Evolutionary conservation across 2,888 invertebrate species (phyloP), one percentile per base, ranked within the genome.

Genomic region (Euphydryas editha): DNA sequence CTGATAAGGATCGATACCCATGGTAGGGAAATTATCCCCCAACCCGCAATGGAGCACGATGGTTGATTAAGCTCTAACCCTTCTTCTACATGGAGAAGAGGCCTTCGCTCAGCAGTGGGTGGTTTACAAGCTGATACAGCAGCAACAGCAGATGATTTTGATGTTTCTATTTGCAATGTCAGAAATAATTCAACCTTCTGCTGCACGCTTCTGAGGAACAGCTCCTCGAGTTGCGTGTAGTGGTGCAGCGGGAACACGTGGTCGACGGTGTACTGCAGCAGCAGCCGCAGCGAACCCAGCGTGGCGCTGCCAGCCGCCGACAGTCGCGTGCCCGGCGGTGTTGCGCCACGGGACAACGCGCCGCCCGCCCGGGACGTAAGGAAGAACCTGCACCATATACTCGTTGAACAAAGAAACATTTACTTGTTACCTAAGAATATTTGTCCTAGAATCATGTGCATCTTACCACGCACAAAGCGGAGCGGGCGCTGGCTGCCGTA

Each of bases 201-300:
- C 71, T 94, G 93, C 58, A 95, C 94, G 79, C 96, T 96, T 81
- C 95, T 94, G 39, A 98, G 90, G 68, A 98, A 93, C 65, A 98
- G 92, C 82, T 95, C 95, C 81, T 96, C 94, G 15, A 98, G 94
- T 76, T 95, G 94, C 73, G 96, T 94, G 83, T 98, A 98, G 77
- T 96, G 96, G 76, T 95, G 94, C 63, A 96, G 94, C 47, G 97
- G 96, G 89, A 98, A 97, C 60, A 98, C 98, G 87, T 97, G 95
- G 92, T 98, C 98, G 54, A 97, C 96, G 18, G 97, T 97, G 88
- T 98, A 98, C 81, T 97, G 96, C 73, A 98, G 95, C 82, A 97
- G 96, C 63, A 98, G 94, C 68, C 98, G 94, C 73, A 98, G 90
- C 18, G 97, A 97, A 73, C 98, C 98, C 69, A 97, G 94, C 21